Base-by-base conservation (phyloP, 2,113 vertebrate genomes). In the Herpailurus yagouaroundi region DNA sequence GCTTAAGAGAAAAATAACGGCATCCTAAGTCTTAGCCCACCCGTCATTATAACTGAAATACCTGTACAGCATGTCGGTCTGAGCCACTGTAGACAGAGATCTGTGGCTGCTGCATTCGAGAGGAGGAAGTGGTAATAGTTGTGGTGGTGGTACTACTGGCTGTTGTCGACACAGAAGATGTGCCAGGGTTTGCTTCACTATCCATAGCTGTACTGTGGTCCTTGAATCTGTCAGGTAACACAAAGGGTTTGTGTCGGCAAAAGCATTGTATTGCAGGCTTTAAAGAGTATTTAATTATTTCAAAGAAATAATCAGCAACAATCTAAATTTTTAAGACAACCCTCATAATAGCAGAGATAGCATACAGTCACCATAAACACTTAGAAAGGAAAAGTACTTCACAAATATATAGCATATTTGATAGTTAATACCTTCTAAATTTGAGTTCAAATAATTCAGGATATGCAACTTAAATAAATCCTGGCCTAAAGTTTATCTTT, bases 21-120 rank as follows among this genome's bases (percentile, higher is more conserved):
- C 33, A 96, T 23, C 10, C 69, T 73, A 68, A 82, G 52, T 81
- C 84, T 85, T 33, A 63, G 71, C 13, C 82, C 64, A 48, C 16
- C 27, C 88, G 9, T 71, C 57, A 63, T 3, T 3, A 23, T 45
- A 63, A 89, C 80, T 71, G 45, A 90, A 97, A 98, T 99, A 99
- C 99, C 99, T 99, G 99, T 9, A 99, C 99, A 0, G 99, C 99
- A 96, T 99, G 99, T 85, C 99, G 99, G 98, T 99, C 99, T 2
- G 99, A 99, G 87, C 99, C 98, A 6, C 99, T 99, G 97, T 99
- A 99, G 77, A 99, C 98, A 16, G 99, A 99, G 38, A 99, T 98
- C 93, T 99, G 99, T 0, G 99, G 99, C 0, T 99, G 98, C 90
- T 98, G 99, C 48, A 99, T 96, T 96, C 99, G 98, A 31, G 99